Base-by-base conservation (phyloP, 2,797 vertebrate genomes). In the Poecilia velifera region DNA sequence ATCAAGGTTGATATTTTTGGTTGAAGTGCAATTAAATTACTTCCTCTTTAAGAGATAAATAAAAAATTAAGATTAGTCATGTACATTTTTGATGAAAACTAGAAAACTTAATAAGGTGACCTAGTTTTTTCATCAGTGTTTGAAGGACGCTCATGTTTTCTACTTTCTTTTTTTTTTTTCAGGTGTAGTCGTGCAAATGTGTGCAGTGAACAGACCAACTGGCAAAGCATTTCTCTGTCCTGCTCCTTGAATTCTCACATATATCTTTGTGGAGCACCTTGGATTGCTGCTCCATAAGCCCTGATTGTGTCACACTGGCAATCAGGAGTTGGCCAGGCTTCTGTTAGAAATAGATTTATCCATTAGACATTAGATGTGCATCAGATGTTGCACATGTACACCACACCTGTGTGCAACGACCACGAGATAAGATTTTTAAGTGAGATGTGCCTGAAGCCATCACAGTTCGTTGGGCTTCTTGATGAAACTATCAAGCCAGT, bases 401-500 rank as follows among this genome's bases (percentile, higher is more conserved):
- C 59, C 75, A 39, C 36, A 76, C 43, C n/a, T 77, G 51, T 76
- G 53, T 71, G 71, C 31, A 53, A 25, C 49, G 72, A 51, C 31
- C 18, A 43, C 46, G 39, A 36, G 25, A 5, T 10, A 46, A n/a
- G n/a, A 62, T 80, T 66, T 68, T 81, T 53, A 75, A 57, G 41
- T 36, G 31, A 47, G 70, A 76, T 41, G 49, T 84, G 46, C 1
- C 64, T 74, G 39, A 39, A 74, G 73, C 55, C 53, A 49, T 77
- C 72, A 73, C 83, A 83, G 70, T 36, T 87, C 82, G 70, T 46
- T 74, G 72, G 28, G 22, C 66, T 51, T 80, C 53, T 76, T 84
- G 84, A 85, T 82, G 70, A 82, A 84, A 74, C 82, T 18, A 62
- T 83, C n/a, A 77, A 84, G 34, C 55, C 49, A 64, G 43, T 16